Percentiles rank a stretch among this genome's conserved stretches.
These are phyloP conservation scores for Oscheius myriophilus DNA, from an alignment of 2,888 invertebrate genomes.

Conservation along the genomic window DNA sequence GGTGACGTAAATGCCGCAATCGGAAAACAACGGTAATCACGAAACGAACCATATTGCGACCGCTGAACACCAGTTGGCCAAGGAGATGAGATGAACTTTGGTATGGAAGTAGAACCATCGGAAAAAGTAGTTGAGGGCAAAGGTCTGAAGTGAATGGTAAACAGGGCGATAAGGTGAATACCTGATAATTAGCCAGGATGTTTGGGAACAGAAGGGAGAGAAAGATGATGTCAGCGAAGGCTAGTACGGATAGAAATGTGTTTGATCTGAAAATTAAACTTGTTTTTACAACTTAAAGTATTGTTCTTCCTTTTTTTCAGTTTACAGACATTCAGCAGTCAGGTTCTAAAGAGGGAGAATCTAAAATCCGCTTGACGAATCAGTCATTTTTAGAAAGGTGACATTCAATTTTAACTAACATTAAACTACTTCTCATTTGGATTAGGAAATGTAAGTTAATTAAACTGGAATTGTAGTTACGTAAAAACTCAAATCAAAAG, in stretches of 20 bases:
- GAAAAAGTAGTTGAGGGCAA: slow-evolving; percentile 65
- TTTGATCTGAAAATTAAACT: slow-evolving; percentile 56
- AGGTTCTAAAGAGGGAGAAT: no score
- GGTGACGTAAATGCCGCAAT: no score
- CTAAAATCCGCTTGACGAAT: no score
- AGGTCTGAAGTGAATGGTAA: slow-evolving; percentile 27
- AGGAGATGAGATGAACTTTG: slow-evolving; percentile 61
- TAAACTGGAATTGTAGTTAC: no score
- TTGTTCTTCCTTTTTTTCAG: no score
- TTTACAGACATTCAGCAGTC: no score
- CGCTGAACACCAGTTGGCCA: slow-evolving; percentile 70
- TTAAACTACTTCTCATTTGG: no score
- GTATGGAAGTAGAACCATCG: slow-evolving; percentile 59
- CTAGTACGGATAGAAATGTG: slow-evolving; percentile 64
- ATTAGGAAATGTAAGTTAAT: no score
- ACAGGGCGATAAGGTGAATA: slow-evolving; percentile 1
- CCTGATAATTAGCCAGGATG: slow-evolving; percentile 64
- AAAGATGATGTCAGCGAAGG: slow-evolving; percentile 67
- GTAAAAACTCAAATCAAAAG: no score
- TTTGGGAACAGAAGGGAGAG: slow-evolving; percentile 65
- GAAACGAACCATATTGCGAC: slow-evolving; percentile 65
- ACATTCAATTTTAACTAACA: no score
- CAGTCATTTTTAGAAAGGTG: no score
- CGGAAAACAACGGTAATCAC: not conserved
- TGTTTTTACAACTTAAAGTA: no score